Conservation (phyloP, 2,888 invertebrate species). For the Tetragonula carbonaria region DNA sequence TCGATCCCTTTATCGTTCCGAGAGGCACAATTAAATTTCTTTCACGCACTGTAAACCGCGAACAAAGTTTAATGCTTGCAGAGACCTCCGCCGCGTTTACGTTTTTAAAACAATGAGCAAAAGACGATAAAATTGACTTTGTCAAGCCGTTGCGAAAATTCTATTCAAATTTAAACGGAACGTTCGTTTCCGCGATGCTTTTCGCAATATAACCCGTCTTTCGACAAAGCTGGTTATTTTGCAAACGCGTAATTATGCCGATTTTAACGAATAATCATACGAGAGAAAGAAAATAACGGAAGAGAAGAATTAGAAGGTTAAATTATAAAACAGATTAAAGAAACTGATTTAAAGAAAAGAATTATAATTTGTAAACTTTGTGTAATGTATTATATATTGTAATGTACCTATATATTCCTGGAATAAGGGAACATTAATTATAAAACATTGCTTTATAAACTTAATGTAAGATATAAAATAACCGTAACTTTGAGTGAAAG, state of each 20-base stretch:
- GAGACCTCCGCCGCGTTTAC: not conserved
- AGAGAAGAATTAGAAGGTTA: not conserved
- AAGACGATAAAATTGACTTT: constrained; percentile 5
- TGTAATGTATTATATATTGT: too few relatives aligned
- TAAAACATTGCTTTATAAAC: not conserved
- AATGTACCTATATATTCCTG: too few relatives aligned
- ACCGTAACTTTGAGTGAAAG: not conserved
- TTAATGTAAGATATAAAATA: not conserved
- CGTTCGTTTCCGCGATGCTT: not conserved
- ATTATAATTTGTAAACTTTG: too few relatives aligned
- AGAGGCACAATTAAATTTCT: constrained; percentile 19
- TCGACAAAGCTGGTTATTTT: not conserved
- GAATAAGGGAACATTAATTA: too few relatives aligned
- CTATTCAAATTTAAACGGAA: not conserved
- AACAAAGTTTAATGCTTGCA: constrained; percentile 13
- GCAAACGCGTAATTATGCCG: not conserved
- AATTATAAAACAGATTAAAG: not conserved
- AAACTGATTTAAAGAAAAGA: too few relatives aligned
- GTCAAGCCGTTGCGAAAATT: not conserved
- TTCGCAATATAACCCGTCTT: not conserved
- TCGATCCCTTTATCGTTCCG: constrained; percentile 2
- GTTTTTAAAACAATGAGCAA: constrained; percentile 10
- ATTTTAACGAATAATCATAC: not conserved
- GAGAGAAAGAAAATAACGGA: not conserved
- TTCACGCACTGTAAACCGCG: constrained; percentile 33